Conservation (phyloP, 2,797 vertebrate species). For the Urophycis tenuis region DNA sequence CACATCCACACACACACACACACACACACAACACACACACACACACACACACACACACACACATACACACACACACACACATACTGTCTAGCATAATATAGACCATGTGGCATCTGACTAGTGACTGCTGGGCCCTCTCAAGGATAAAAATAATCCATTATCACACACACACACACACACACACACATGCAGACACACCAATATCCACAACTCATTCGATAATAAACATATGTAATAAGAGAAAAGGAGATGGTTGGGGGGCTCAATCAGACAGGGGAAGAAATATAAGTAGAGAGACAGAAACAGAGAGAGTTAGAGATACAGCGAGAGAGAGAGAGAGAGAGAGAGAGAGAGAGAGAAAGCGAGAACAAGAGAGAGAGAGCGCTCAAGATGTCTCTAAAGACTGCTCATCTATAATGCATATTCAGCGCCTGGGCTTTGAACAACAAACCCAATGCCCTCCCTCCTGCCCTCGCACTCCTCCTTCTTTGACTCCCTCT, state of each 20-base stretch:
- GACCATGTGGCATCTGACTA: conserved; percentile 48
- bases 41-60: conserved; percentile 5
- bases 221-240: conserved; percentile 9
- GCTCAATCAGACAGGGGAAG: not conserved
- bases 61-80: conserved; percentile 17
- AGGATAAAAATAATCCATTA: conserved; percentile 57
- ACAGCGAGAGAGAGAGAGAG: conserved; percentile 5
- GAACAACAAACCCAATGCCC: conserved; percentile 47
- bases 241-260: conserved; percentile 12
- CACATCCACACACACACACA: no score
- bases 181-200: conserved; percentile 10
- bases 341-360: conserved; percentile 21
- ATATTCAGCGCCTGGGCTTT: conserved; percentile 40
- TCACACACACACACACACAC: conserved; percentile 26
- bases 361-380: conserved; percentile 18
- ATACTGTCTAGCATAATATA: conserved; percentile 49
- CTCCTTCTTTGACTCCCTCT: not conserved
- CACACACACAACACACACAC: conserved; percentile 4
- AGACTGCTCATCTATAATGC: conserved; percentile 53
- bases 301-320: conserved; percentile 16
- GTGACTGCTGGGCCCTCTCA: conserved; percentile 46
- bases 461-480: conserved; percentile 15
- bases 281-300: conserved; percentile 14
- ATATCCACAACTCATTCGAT: not conserved
- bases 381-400: conserved; percentile 38